phyloP scores from a whole-genome alignment of 2,888 invertebrate species.

The Thalpophila matura region DNA sequence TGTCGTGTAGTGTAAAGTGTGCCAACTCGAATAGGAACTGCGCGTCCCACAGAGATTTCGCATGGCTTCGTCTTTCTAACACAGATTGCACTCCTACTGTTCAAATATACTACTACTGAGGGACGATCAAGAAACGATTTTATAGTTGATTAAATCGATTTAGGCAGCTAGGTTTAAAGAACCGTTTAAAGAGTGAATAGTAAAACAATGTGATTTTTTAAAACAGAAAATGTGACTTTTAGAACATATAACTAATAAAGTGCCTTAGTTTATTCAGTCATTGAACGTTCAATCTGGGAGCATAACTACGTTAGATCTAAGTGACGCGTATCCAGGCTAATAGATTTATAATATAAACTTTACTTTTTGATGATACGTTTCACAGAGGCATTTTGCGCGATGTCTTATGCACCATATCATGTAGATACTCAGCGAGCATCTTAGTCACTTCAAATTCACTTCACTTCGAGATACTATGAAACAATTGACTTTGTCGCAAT shows the following conservation, averaged over 20 bases:
- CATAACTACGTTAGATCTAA: background rate
- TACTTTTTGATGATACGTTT: background rate
- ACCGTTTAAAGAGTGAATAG: too few species aligned
- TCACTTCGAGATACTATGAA: slow-evolving; percentile 26
- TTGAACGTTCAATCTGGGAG: slow-evolving; percentile 14
- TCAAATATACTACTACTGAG: background rate
- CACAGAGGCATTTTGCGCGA: slow-evolving; percentile 40
- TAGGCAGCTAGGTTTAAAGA: too few species aligned
- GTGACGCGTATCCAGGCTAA: background rate
- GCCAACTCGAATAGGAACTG: slow-evolving; percentile 3
- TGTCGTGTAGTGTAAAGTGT: background rate
- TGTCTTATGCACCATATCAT: slow-evolving; percentile 45
- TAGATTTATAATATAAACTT: background rate
- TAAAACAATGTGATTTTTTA: too few species aligned
- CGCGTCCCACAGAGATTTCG: slow-evolving; percentile 3
- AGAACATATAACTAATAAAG: background rate
- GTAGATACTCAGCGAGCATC: slow-evolving; percentile 37
- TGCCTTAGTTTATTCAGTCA: background rate
- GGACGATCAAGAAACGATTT: background rate
- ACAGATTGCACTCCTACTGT: slow-evolving; percentile 1
- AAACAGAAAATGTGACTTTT: too few species aligned
- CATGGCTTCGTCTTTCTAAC: slow-evolving; percentile 11
- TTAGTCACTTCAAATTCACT: slow-evolving; percentile 20
- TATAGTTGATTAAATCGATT: too few species aligned
- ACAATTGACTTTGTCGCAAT: slow-evolving; percentile 26